Base-by-base conservation (phyloP, 2,113 vertebrate species). In the Andinoacara biseriatus region DNA sequence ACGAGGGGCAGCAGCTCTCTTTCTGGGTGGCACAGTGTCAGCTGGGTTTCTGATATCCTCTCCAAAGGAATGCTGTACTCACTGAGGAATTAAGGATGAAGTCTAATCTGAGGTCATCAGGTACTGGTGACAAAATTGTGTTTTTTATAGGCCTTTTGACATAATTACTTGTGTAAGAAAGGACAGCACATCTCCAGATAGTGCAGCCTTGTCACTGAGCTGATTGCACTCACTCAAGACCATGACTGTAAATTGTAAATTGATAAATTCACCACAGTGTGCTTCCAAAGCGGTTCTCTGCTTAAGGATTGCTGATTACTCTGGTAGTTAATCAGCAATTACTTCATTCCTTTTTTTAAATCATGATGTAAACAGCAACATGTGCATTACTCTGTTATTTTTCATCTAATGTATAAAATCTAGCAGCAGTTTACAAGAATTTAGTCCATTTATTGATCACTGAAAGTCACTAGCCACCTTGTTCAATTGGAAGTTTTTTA, bases 1-100 rank as follows among this genome's bases (percentile, higher is more conserved):
- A 95, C 93, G 49, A 96, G 87, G 18, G 95, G 95, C 3, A 96
- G 91, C 85, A 96, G 89, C 78, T 96, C 93, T 49, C 81, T 85
- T 15, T 96, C 95, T 1, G 95, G 95, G 88, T 95, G 85, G 61
- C 95, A 96, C 67, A 95, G 80, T 14, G 91, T 91, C 65, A 96
- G 89, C 87, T 95, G 95, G 26, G 90, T 93, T 33, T 95, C 92
- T 52, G 93, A 94, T 11, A 95, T 59, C 3, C 24, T 86, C 14
- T 92, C 94, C 35, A 95, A 35, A 18, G 86, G 78, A 31, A 96
- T 80, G 14, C 58, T 93, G 89, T 93, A 90, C 11, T 94, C 92
- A 80, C 95, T 96, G 84, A 40, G 65, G 33, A 54, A 7, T 58
- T 7, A 67, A 74, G 3, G 22, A 46, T 5, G 1, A 46, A 43